phyloP scores from a whole-genome alignment of 2,797 vertebrate genomes.

The Anolis apletophallus region DNA sequence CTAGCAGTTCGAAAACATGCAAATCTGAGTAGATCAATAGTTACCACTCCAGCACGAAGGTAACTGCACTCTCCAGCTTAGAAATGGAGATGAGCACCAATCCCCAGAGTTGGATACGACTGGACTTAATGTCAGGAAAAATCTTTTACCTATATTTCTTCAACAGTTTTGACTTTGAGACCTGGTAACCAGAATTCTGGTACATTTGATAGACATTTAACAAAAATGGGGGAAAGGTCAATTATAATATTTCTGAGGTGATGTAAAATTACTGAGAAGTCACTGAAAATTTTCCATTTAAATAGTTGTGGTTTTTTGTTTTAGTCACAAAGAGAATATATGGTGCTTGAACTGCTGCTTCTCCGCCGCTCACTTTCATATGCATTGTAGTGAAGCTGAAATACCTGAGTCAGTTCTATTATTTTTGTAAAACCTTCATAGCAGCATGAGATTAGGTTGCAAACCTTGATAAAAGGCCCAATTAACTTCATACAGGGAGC shows the following conservation, averaged over 20 bases:
- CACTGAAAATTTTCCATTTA: not conserved
- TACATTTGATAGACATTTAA: not conserved
- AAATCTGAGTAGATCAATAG: no score
- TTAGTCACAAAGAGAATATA: not conserved
- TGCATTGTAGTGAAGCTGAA: not conserved
- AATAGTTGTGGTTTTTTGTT: not conserved
- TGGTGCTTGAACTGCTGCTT: not conserved
- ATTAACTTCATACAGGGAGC: constrained; percentile 3
- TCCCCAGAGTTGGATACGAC: no score
- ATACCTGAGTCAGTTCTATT: not conserved
- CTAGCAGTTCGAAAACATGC: no score
- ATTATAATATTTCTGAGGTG: not conserved
- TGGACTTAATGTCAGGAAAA: no score
- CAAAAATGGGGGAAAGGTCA: not conserved
- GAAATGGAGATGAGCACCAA: no score
- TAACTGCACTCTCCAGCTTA: no score
- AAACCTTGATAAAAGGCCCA: constrained; percentile 17
- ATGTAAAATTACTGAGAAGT: not conserved
- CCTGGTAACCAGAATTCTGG: no score
- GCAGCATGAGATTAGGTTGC: not conserved
- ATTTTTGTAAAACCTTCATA: not conserved
- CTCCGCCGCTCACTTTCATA: not conserved
- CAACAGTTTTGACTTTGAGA: not conserved
- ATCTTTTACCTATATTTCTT: no score
- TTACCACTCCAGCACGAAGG: no score